phyloP scores from a whole-genome alignment of 2,113 vertebrate species.

The Apeltes quadracus region DNA sequence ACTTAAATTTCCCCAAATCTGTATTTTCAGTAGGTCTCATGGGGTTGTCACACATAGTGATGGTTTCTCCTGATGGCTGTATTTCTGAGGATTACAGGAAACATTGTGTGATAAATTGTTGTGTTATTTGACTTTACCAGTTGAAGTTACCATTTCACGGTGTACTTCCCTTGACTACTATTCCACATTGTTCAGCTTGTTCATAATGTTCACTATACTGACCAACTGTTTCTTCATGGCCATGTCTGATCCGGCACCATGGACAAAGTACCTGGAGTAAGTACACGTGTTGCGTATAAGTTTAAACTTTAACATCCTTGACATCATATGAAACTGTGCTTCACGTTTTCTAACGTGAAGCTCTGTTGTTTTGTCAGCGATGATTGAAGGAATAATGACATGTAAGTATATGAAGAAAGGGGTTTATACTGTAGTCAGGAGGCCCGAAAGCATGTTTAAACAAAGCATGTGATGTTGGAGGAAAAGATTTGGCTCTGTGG shows the following conservation, averaged over 20 bases:
- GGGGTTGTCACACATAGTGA: conserved; percentile 16
- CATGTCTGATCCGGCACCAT: conserved; percentile 90
- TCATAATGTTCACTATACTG: conserved; percentile 99
- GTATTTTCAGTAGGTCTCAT: conserved; percentile 35
- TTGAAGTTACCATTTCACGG: not conserved
- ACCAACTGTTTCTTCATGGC: conserved; percentile 99
- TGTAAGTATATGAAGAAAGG: conserved; percentile 62
- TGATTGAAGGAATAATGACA: conserved; percentile 65
- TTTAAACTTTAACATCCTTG: not conserved
- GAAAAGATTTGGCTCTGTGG: conserved; percentile 1
- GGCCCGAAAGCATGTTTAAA: conserved; percentile 45
- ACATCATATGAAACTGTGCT: conserved; percentile 17
- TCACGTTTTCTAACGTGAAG: conserved; percentile 64
- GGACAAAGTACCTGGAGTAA: conserved; percentile 99
- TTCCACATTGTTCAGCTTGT: conserved; percentile 92
- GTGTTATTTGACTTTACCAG: not conserved
- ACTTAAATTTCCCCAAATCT: conserved; percentile 42
- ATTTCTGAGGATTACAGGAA: conserved; percentile 44
- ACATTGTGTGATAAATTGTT: not conserved
- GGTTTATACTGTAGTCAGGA: conserved; percentile 37
- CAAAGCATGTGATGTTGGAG: conserved; percentile 1
- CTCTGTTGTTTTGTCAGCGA: conserved; percentile 73
- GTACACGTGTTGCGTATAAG: conserved; percentile 71
- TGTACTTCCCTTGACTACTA: conserved; percentile 82
- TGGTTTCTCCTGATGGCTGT: conserved; percentile 34